A percentile compares a stretch with the other conserved stretches of the same genome.
Evolutionary conservation across 2,888 invertebrate species (phyloP).

Genomic region (Ctenicera cuprea): DNA sequence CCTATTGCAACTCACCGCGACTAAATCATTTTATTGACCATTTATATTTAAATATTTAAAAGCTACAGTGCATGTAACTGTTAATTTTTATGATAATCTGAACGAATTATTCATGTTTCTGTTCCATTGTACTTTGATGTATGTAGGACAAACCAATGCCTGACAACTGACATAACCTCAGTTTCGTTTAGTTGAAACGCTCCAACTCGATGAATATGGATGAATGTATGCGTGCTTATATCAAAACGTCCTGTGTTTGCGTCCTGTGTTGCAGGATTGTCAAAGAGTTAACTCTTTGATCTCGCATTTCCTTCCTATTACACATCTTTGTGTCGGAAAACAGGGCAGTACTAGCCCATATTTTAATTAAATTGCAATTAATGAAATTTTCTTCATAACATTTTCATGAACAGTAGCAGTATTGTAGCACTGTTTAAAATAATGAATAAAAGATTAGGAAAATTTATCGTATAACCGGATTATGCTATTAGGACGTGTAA

Average conservation of each 20-base stretch:
- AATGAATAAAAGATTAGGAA: too few species aligned
- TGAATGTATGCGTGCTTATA: constrained; percentile 12
- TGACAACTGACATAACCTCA: constrained; percentile 32
- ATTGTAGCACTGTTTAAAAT: too few species aligned
- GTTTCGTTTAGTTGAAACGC: constrained; percentile 9
- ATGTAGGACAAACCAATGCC: constrained; percentile 24
- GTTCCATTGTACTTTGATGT: constrained; percentile 20
- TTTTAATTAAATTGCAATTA: too few species aligned
- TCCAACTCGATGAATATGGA: constrained; percentile 21
- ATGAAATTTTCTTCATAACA: too few species aligned
- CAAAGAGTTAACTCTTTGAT: constrained; percentile 2
- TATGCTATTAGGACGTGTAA: too few species aligned
- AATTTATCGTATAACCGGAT: too few species aligned
- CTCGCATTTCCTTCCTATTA: constrained; percentile 16
- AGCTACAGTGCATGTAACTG: background rate
- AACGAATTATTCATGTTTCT: constrained; percentile 25
- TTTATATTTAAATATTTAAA: constrained; percentile 1
- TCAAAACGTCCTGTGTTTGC: constrained; percentile 10
- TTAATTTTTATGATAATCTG: constrained; percentile 31
- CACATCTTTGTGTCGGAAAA: background rate
- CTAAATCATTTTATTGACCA: constrained; percentile 21
- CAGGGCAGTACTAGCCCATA: too few species aligned
- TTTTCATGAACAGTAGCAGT: too few species aligned
- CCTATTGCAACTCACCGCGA: background rate
- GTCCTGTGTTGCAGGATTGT: background rate